These are phyloP conservation scores for Neolamprologus ventralis DNA, from an alignment of 2,113 vertebrate species.

Conservation along the genomic window DNA sequence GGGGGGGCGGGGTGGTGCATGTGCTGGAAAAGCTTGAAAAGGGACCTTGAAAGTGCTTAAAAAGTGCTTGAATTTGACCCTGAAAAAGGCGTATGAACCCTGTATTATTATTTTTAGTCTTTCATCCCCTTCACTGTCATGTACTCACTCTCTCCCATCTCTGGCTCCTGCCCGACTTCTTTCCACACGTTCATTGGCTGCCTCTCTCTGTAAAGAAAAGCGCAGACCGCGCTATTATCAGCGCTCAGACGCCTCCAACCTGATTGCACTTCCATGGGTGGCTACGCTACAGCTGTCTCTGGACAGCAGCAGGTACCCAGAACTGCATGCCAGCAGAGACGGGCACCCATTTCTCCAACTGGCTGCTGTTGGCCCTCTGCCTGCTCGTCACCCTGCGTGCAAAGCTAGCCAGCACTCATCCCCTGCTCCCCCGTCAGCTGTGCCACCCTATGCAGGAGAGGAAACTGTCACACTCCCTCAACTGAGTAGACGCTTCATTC, in stretches of 20 bases:
- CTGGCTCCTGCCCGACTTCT: neutral
- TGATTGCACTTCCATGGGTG: conserved; percentile 82
- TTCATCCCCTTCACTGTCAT: neutral
- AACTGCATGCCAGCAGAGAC: conserved; percentile 78
- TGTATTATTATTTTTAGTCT: neutral
- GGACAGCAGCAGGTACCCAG: conserved; percentile 73
- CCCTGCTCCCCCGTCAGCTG: conserved; percentile 62
- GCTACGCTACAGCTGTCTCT: conserved; percentile 86
- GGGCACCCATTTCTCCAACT: conserved; percentile 69
- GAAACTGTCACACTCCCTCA: conserved; percentile 21
- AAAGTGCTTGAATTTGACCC: neutral
- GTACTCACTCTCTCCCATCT: conserved; percentile 39
- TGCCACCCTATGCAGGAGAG: conserved; percentile 69
- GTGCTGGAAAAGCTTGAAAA: too few relatives aligned
- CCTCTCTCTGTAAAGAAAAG: conserved; percentile 36
- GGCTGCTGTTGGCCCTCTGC: conserved; percentile 78
- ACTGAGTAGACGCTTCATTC: conserved; percentile 21
- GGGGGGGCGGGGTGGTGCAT: too few relatives aligned
- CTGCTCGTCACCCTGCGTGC: conserved; percentile 63
- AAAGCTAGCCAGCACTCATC: conserved; percentile 71
- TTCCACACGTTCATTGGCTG: conserved; percentile 53
- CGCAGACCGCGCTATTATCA: conserved; percentile 65
- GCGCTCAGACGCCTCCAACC: conserved; percentile 75
- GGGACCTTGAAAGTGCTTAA: too few relatives aligned
- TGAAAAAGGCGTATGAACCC: neutral